A percentile compares a stretch with the other conserved stretches of the same genome.
phyloP scores from a whole-genome alignment of 2,888 invertebrate genomes.

The Caenorhabditis japonica region DNA sequence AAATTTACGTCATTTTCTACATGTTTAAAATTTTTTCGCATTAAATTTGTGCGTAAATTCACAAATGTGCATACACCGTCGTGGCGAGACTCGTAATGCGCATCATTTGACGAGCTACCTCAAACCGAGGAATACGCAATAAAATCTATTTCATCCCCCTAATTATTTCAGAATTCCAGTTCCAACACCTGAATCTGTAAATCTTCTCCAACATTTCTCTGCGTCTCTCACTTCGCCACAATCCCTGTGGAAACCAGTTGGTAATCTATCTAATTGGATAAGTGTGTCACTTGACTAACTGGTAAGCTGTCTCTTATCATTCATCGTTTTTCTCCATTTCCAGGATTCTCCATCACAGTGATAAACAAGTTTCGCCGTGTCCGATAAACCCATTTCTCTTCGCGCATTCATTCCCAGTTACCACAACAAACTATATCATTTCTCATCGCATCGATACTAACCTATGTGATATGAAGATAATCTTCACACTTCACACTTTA shows the following conservation, averaged over 20 bases:
- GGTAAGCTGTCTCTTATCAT: slow-evolving; percentile 40
- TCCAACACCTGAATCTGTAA: too few relatives aligned
- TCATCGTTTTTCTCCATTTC: slow-evolving; percentile 12
- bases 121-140: too few relatives aligned
- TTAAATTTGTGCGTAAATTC: too few relatives aligned
- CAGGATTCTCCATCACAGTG: slow-evolving; percentile 19
- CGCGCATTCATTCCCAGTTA: too few relatives aligned
- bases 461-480: not conserved
- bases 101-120: too few relatives aligned
- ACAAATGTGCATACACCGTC: too few relatives aligned
- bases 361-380: slow-evolving; percentile 40
- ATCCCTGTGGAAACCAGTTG: slow-evolving; percentile 8
- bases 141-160: too few relatives aligned
- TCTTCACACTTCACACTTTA: not conserved
- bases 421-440: slow-evolving; percentile 26
- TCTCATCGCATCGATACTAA: too few relatives aligned
- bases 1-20: too few relatives aligned
- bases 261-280: slow-evolving; percentile 46
- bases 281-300: slow-evolving; percentile 57
- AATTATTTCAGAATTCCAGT: too few relatives aligned
- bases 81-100: too few relatives aligned
- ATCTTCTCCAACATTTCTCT: not conserved
- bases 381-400: slow-evolving; percentile 40
- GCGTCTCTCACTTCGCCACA: not conserved
- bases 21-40: too few relatives aligned